Conservation (phyloP, 2,888 invertebrate genomes). For the Pegoplata infirma region DNA sequence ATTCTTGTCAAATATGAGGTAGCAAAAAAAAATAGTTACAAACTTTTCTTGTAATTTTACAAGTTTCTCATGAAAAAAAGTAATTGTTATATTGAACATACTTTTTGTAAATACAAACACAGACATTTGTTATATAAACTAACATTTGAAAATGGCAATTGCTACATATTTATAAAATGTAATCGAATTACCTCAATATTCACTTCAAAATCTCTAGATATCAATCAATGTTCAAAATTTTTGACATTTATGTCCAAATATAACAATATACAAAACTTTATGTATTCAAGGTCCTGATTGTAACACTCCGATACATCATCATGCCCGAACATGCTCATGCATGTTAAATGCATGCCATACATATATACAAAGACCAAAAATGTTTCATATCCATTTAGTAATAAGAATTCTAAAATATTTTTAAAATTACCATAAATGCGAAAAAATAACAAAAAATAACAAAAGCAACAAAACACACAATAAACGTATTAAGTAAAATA, state of each 20-base stretch:
- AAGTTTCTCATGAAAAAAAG: no score
- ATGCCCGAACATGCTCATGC: background rate
- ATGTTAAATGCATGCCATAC: background rate
- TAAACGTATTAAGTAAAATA: background rate
- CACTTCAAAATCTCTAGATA: no score
- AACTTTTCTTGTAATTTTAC: no score
- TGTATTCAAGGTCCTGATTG: background rate
- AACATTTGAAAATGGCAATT: no score
- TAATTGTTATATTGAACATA: no score
- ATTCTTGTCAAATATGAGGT: no score
- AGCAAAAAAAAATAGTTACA: no score
- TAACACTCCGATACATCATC: background rate
- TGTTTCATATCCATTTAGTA: background rate
- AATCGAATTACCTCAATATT: no score
- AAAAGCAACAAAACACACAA: background rate
- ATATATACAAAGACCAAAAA: background rate
- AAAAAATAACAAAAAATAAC: constrained; percentile 13
- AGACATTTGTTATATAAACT: no score
- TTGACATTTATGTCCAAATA: background rate
- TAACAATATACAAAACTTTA: background rate
- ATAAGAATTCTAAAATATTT: constrained; percentile 15
- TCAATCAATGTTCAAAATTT: no score
- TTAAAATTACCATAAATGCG: constrained; percentile 28
- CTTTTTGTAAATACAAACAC: no score
- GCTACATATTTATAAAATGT: no score